Percentiles rank a stretch among this genome's conserved stretches.
Evolutionary conservation across 2,888 invertebrate genomes (phyloP).

Genomic region (Andrena dorsata): DNA sequence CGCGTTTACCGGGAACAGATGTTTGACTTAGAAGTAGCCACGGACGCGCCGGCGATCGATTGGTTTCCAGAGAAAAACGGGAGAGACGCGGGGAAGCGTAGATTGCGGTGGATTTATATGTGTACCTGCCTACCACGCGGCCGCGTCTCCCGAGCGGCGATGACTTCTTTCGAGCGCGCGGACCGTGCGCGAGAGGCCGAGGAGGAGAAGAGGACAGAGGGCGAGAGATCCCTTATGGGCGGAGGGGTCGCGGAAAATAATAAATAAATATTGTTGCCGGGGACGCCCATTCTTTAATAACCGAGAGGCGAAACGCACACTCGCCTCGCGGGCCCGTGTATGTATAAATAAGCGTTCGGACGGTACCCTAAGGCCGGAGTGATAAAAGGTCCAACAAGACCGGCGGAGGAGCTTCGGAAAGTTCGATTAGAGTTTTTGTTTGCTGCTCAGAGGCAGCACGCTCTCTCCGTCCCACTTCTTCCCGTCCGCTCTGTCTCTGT

Average conservation of each 20-base stretch:
- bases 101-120: not conserved
- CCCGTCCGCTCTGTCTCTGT: slow-evolving; percentile 13
- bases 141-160: not conserved
- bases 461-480: slow-evolving; percentile 45
- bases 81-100: not conserved
- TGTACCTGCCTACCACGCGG: not conserved
- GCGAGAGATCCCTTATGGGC: slow-evolving; percentile 58
- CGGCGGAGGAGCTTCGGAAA: slow-evolving; percentile 73
- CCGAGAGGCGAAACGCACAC: slow-evolving; percentile 63
- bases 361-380: slow-evolving; percentile 67
- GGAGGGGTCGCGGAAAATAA: slow-evolving; percentile 70
- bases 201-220: slow-evolving; percentile 35
- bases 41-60: slow-evolving; percentile 1
- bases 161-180: slow-evolving; percentile 32
- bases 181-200: not conserved
- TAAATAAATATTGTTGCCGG: slow-evolving; percentile 77
- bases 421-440: slow-evolving; percentile 81
- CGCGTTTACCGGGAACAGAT: slow-evolving; percentile 5
- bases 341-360: slow-evolving; percentile 61
- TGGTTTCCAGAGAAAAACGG: not conserved
- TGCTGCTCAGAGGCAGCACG: slow-evolving; percentile 57
- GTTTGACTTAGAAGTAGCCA: slow-evolving; percentile 4
- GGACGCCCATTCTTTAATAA: slow-evolving; percentile 78
- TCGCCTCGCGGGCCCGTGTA: slow-evolving; percentile 34
- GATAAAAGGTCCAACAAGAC: slow-evolving; percentile 71